These are phyloP conservation scores for Athene noctua DNA, from an alignment of 2,113 vertebrate genomes.

Conservation along the genomic window DNA sequence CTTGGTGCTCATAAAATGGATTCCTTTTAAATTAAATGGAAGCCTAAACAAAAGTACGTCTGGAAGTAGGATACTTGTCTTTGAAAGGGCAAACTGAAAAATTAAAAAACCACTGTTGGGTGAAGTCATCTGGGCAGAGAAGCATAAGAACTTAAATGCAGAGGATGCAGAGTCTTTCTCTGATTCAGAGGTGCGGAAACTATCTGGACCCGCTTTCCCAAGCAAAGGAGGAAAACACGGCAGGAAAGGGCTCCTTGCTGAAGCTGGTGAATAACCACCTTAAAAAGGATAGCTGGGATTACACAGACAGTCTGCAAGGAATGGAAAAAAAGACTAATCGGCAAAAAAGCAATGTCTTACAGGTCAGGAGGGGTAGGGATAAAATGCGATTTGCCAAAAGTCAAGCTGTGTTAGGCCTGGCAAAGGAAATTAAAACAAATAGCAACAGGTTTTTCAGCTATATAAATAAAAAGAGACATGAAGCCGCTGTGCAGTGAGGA, in stretches of 20 bases:
- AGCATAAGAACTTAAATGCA: background rate
- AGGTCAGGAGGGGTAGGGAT: slow-evolving; percentile 59
- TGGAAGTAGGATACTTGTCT: slow-evolving; percentile 28
- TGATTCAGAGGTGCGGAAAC: background rate
- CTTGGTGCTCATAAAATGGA: slow-evolving; percentile 30
- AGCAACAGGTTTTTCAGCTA: slow-evolving; percentile 65
- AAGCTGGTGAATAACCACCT: background rate
- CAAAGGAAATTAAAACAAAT: slow-evolving; percentile 64
- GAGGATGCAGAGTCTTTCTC: background rate
- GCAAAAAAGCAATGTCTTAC: slow-evolving; percentile 41
- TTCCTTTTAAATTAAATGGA: slow-evolving; percentile 63
- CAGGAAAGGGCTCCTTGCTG: background rate
- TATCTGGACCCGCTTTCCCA: background rate
- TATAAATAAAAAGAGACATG: slow-evolving; percentile 61
- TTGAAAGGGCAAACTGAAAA: slow-evolving; percentile 44
- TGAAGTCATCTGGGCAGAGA: slow-evolving; percentile 34
- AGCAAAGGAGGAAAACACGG: background rate
- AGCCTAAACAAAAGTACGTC: slow-evolving; percentile 50
- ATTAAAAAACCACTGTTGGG: background rate
- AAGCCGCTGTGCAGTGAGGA: background rate
- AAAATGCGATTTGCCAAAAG: slow-evolving; percentile 57
- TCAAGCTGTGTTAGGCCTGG: slow-evolving; percentile 53
- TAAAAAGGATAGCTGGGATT: slow-evolving; percentile 31
- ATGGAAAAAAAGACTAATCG: slow-evolving; percentile 43
- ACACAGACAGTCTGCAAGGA: slow-evolving; percentile 2